Base-by-base conservation (phyloP, 1,140 invertebrate species). In the Maconellicoccus hirsutus region DNA sequence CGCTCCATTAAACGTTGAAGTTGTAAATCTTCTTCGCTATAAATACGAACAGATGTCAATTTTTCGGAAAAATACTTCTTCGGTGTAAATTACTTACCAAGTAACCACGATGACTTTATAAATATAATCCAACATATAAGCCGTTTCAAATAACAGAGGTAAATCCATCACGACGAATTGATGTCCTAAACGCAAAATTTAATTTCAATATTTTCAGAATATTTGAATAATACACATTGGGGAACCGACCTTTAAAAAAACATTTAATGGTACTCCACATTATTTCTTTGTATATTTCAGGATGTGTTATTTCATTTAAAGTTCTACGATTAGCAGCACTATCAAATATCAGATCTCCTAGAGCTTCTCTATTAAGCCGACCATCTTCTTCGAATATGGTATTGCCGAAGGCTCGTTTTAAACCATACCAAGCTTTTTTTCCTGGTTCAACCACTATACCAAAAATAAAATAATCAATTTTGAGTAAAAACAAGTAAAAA, bases 231-330 rank as follows among this genome's bases (percentile, higher is more conserved):
- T n/a, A n/a, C n/a, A n/a, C n/a, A n/a, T n/a, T n/a, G n/a, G n/a
- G n/a, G n/a, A n/a, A n/a, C 12, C 12, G 75, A 83, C 83, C 91
- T 78, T 84, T 82, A 52, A 91, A 80, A 75, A 92, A 86, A 75
- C 85, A 84, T 76, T 82, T 84, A 3, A 90, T 77, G 19, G 89
- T 85, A 77, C 85, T 84, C 79, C 84, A 86, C 72, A 88, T 82
- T 79, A 94, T 91, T 72, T 85, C 83, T 73, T 82, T 84, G 75
- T 90, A 86, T 75, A 94, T 93, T 73, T 86, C 82, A 16, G 90
- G 90, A 81, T 94, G 91, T 0, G 89, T 92, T 21, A 93, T 91
- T 38, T 84, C 81, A 81, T 94, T 93, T 0, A 94, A 79, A 77
- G 85, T 83, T 39, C 82, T 81, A 72, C 91, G 80, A 75, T 89